Evolutionary conservation across 1,140 invertebrate species (phyloP).

Genomic region (Bombyx mandarina): DNA sequence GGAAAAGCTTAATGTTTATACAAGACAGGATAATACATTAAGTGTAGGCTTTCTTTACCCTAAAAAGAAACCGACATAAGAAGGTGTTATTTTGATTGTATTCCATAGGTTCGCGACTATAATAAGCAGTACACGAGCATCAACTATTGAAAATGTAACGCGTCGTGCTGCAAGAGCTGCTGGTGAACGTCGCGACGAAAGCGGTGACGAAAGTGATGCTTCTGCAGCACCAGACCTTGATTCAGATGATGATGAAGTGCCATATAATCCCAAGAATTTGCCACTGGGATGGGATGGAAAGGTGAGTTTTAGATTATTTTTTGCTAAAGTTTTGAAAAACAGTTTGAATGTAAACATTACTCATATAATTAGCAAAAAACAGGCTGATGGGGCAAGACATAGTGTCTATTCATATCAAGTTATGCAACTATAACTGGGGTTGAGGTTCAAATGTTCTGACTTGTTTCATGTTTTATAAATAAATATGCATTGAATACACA

Average conservation of each 20-base stretch:
- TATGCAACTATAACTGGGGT: no score
- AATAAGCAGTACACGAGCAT: slow-evolving; percentile 85
- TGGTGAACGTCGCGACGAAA: slow-evolving; percentile 93
- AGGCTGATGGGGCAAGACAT: no score
- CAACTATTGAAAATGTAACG: slow-evolving; percentile 98
- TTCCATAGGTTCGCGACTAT: slow-evolving; percentile 80
- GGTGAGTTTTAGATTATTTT: slow-evolving; percentile 48
- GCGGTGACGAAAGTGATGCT: slow-evolving; percentile 88
- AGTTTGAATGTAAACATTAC: background rate
- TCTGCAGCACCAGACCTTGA: slow-evolving; percentile 92
- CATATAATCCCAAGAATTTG: slow-evolving; percentile 99
- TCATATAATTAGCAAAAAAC: background rate
- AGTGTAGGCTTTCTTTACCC: no score
- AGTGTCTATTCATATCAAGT: no score
- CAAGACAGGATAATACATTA: no score
- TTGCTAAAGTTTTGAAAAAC: background rate
- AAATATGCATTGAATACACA: no score
- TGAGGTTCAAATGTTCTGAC: no score
- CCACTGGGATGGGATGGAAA: slow-evolving; percentile 99
- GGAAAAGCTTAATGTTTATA: no score
- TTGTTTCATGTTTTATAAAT: no score
- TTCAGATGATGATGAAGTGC: slow-evolving; percentile 91
- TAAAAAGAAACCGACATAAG: background rate
- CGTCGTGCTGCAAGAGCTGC: slow-evolving; percentile 97
- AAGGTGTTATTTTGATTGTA: background rate